Evolutionary conservation across 2,888 invertebrate species (phyloP).

Genomic region (Rugalucina vietnamica): DNA sequence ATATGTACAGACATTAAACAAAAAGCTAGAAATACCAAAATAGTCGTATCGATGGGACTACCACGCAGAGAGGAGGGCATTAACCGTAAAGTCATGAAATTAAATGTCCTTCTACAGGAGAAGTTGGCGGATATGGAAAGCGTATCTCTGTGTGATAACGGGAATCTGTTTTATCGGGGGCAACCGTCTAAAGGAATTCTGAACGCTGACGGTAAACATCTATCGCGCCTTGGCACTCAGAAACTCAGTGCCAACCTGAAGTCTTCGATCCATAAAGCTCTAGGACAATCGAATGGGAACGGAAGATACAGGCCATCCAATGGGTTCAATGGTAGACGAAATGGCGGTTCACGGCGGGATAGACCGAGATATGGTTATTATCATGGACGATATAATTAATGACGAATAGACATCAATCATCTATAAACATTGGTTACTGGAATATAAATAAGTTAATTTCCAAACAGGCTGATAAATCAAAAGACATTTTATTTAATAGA

Average conservation of each 20-base stretch:
- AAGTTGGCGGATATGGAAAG: neutral
- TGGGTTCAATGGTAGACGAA: neutral
- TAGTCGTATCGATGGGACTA: neutral
- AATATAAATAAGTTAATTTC: constrained; percentile 4
- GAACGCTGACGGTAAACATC: neutral
- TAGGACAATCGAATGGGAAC: neutral
- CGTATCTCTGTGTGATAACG: neutral
- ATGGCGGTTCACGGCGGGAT: neutral
- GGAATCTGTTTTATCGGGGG: neutral
- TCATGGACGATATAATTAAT: too few species aligned
- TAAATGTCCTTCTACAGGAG: neutral
- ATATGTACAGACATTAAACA: neutral
- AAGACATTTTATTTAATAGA: neutral
- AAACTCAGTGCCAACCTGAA: neutral
- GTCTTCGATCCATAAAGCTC: neutral
- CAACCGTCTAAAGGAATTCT: neutral
- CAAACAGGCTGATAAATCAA: neutral
- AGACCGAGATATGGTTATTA: neutral
- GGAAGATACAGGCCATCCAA: neutral
- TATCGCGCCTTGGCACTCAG: neutral
- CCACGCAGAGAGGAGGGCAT: neutral
- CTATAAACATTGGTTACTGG: constrained; percentile 15
- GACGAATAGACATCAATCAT: neutral
- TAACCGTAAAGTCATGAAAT: neutral
- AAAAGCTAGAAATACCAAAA: neutral